These are phyloP conservation scores for Sminthopsis crassicaudata DNA, from an alignment of 2,113 vertebrate species.

Conservation along the genomic window DNA sequence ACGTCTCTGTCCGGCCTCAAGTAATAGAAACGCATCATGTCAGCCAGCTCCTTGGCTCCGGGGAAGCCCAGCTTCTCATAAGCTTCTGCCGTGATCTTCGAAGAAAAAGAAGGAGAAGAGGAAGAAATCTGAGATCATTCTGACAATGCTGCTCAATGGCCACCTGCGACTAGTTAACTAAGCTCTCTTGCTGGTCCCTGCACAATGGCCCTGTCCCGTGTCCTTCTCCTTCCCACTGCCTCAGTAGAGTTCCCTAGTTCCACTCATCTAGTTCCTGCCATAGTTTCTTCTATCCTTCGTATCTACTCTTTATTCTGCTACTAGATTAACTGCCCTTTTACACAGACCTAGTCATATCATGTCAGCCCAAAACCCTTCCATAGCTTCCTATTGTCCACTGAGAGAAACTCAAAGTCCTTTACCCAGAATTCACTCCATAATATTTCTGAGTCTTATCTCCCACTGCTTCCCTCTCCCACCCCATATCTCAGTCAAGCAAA, in stretches of 20 bases:
- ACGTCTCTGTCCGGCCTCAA: slow-evolving; percentile 47
- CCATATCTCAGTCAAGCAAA: background rate
- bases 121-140: too few relatives aligned
- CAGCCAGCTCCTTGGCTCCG: slow-evolving; percentile 28
- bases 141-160: background rate
- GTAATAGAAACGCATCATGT: slow-evolving; percentile 64
- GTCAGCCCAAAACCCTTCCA: background rate
- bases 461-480: background rate
- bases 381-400: background rate
- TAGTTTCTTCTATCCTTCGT: background rate
- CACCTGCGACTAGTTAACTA: background rate
- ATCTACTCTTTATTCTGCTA: background rate
- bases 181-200: background rate
- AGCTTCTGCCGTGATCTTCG: slow-evolving; percentile 57
- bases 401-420: background rate
- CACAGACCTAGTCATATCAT: background rate
- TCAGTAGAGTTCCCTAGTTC: background rate
- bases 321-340: background rate
- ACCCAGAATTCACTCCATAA: background rate
- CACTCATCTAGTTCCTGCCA: too few relatives aligned
- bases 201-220: background rate
- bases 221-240: background rate
- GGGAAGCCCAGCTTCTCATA: slow-evolving; percentile 59
- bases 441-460: background rate
- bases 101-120: slow-evolving; percentile 34